These are phyloP conservation scores for Ochropacha duplaris DNA, from an alignment of 2,888 invertebrate genomes.

Conservation along the genomic window DNA sequence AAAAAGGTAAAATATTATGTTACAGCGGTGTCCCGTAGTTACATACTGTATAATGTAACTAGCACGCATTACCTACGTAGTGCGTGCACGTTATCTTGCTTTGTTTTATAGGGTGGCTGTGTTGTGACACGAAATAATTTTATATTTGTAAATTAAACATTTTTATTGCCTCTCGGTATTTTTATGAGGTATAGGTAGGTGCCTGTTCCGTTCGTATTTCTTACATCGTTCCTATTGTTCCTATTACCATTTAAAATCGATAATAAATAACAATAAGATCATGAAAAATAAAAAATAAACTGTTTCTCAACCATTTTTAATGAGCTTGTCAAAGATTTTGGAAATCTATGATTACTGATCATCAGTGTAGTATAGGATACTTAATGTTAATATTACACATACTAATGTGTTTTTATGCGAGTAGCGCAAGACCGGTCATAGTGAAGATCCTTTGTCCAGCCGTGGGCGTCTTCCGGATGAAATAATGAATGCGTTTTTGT, in stretches of 20 bases:
- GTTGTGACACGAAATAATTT: slow-evolving; percentile 5
- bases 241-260: neutral
- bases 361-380: too few species aligned
- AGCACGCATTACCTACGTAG: neutral
- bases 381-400: too few species aligned
- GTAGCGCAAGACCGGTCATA: too few species aligned
- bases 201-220: neutral
- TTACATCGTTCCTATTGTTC: neutral
- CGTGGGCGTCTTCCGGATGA: too few species aligned
- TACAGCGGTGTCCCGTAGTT: neutral
- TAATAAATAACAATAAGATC: neutral
- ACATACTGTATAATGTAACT: neutral
- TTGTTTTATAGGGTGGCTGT: slow-evolving; percentile 1
- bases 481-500: too few species aligned
- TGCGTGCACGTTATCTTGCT: slow-evolving; percentile 3
- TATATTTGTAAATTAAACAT: slow-evolving; percentile 9
- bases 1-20: too few species aligned
- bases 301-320: too few species aligned
- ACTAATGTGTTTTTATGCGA: too few species aligned
- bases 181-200: neutral
- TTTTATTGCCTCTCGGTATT: slow-evolving; percentile 4
- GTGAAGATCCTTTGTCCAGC: too few species aligned
- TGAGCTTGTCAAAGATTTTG: too few species aligned
- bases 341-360: too few species aligned
- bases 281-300: too few species aligned